Conservation (phyloP, 2,797 vertebrate genomes). For the Oreochromis grahami region DNA sequence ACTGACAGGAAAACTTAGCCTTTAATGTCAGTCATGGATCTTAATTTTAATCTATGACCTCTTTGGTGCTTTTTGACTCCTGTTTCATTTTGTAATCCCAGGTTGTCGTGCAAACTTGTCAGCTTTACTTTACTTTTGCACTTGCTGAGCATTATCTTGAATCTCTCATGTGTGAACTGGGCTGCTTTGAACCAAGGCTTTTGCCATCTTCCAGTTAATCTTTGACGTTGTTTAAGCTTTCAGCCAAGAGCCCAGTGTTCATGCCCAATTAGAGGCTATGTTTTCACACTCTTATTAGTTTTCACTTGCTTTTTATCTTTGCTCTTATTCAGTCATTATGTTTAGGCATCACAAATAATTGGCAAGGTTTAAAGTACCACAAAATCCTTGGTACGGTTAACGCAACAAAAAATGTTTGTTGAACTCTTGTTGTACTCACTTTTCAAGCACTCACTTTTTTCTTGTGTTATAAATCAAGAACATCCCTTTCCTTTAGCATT, state of each 20-base stretch:
- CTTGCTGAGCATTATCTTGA: background rate
- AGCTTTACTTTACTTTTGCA: background rate
- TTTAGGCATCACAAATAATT: background rate
- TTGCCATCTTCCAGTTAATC: background rate
- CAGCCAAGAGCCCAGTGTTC: background rate
- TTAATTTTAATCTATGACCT: background rate
- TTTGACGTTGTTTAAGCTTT: background rate
- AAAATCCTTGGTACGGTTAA: background rate
- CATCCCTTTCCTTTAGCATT: background rate
- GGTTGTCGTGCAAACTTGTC: background rate
- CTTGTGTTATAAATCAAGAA: background rate
- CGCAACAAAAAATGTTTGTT: background rate
- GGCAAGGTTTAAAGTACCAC: background rate
- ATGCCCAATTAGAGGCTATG: background rate
- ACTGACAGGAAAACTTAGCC: background rate
- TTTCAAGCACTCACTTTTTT: rapidly evolving
- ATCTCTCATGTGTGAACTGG: background rate
- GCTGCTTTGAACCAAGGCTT: background rate
- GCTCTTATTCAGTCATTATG: background rate
- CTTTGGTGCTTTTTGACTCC: background rate
- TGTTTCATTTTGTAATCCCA: background rate
- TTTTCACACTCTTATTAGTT: background rate
- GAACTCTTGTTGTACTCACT: background rate
- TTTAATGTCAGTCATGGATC: background rate
- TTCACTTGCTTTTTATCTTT: background rate